Evolutionary conservation across 2,113 vertebrate species (phyloP), one percentile per base, ranked within the genome.

Genomic region (Ageneiosus marmoratus): DNA sequence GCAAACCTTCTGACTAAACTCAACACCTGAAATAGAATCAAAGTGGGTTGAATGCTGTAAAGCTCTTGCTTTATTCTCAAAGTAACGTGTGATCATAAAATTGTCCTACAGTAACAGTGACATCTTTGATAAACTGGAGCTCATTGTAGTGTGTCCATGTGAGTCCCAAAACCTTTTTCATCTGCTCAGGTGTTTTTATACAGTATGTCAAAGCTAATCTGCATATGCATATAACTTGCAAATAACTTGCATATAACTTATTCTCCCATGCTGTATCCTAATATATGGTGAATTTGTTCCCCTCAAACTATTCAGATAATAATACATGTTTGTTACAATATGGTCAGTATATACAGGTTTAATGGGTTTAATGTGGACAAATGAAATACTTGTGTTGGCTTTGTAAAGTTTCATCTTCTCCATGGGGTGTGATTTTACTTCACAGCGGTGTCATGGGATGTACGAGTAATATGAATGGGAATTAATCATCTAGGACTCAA

Each of bases 61-160:
- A 83, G 70, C 67, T 41, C 79, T 85, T 70, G 78, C 72, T 88
- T 87, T 87, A 88, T 88, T 88, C 76, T 84, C 58, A 84, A 84
- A 85, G 58, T 81, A 83, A 85, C 70, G 77, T 69, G 77, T 81
- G 63, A 29, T 73, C 82, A 69, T 79, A 67, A 78, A 77, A 83
- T 80, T 58, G 50, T 76, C 34, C 37, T 73, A 75, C 73, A 83
- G 62, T 77, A 86, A 56, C 79, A 53, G 70, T 81, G 44, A 84
- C 78, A 80, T 83, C 77, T 62, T 80, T 24, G n/a, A 50, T 79
- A 83, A 65, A 80, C 41, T 80, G 76, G 44, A 62, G 56, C 44
- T 46, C 37, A n/a, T 41, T 72, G 13, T 34, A 53, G 27, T 41
- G 27, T 41, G 70, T 83, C 76, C 62, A 76, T 41, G 46, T 58